Percentiles rank a stretch among this genome's conserved stretches.
Conservation (phyloP, 37 sponge, comb jelly and placozoan genomes). For the Dysidea cf. avara region DNA sequence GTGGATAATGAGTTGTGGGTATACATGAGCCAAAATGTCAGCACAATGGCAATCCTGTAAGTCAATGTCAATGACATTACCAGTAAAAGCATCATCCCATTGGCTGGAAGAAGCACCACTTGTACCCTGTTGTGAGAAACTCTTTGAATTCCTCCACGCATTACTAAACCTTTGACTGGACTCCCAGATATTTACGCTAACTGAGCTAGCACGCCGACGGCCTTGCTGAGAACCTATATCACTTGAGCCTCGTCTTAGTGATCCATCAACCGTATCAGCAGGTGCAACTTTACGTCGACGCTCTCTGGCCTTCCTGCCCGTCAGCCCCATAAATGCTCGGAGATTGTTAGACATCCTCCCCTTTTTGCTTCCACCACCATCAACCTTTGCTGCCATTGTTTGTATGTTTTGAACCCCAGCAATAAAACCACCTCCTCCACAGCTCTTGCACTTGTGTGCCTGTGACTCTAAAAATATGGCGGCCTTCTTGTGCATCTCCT, state of each 20-base stretch:
- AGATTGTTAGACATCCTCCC: not conserved
- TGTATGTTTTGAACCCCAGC: not conserved
- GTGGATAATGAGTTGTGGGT: slow-evolving; percentile 87
- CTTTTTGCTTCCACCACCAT: not conserved
- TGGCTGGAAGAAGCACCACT: too few relatives aligned
- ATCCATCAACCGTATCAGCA: too few relatives aligned
- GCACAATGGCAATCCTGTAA: slow-evolving; percentile 78
- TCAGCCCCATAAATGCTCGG: slow-evolving; percentile 30
- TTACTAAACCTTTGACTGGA: too few relatives aligned
- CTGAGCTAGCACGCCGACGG: too few relatives aligned
- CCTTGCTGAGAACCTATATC: too few relatives aligned
- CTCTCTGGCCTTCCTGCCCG: slow-evolving; percentile 12
- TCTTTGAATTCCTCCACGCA: too few relatives aligned
- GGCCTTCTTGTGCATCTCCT: slow-evolving; percentile 69
- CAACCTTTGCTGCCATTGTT: not conserved
- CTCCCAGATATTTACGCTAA: too few relatives aligned
- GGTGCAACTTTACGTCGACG: too few relatives aligned
- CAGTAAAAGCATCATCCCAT: too few relatives aligned
- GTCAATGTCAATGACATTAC: too few relatives aligned
- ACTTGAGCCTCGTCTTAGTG: too few relatives aligned
- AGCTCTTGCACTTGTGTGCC: slow-evolving; percentile 86
- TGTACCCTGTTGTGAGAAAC: too few relatives aligned
- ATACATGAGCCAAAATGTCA: slow-evolving; percentile 74
- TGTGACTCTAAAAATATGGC: slow-evolving; percentile 75
- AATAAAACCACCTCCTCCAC: slow-evolving; percentile 82